Base-by-base conservation (phyloP, 2,888 invertebrate genomes). In the Drosophila seclusa region DNA sequence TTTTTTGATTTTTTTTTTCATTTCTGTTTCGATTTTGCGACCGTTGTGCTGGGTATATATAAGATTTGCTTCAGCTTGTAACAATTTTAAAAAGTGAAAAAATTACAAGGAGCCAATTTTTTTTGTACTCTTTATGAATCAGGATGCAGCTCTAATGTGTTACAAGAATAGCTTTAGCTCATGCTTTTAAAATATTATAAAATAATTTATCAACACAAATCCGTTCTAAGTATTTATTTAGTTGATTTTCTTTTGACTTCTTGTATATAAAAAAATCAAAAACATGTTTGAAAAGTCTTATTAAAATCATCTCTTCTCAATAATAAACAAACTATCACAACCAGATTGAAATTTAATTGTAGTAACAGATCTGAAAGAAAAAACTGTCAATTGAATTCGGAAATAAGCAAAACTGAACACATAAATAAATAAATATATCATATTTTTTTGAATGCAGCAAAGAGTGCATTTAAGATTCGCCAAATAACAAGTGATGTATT, bases 1-100 rank as follows among this genome's bases (percentile, higher is more conserved):
- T 85, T 81, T 73, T 67, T 67, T 71, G 49, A 50, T 65, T 58
- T 60, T 66, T 60, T 60, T 77, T 87, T 66, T 54, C 32, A 59
- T 42, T 57, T 68, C 67, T 68, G 49, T 71, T 80, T 67, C 24
- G 61, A 53, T 64, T 69, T 68, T 66, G 32, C 32, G 32, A 54
- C 49, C 45, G 24, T 57, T 40, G 11, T 32, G 24, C n/a, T n/a
- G 80, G 48, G 72, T 64, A 65, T 59, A 11, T n/a, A 27, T 10
- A 13, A 49, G 31, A 32, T 32, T 1, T 48, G 18, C 4, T 10
- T 2, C 8, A 36, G 18, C 5, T 38, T 59, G 59, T n/a, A 10
- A 49, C 27, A 62, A n/a, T 16, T 0, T 32, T 36, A 16, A 10
- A 48, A 21, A 29, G n/a, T 16, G 18, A 29, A 24, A 16, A 13